Conservation (phyloP, 1,140 invertebrate species). For the Drosophila ambigua region DNA sequence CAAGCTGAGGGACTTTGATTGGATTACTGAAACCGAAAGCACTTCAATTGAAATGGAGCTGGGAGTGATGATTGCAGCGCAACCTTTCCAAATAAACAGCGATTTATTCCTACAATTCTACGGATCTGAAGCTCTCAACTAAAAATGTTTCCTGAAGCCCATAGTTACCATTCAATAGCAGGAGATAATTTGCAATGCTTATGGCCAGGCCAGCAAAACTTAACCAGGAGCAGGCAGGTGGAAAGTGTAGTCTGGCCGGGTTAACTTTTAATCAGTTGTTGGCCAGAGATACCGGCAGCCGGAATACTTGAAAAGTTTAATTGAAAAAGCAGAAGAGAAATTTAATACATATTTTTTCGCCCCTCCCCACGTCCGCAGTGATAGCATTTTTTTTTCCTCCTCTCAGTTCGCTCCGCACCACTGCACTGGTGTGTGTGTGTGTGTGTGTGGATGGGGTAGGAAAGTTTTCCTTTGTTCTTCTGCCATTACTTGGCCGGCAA, state of each 20-base stretch:
- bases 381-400: slow-evolving; percentile 8
- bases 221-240: slow-evolving; percentile 15
- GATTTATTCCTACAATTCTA: no score
- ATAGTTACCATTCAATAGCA: neutral
- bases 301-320: slow-evolving; percentile 42
- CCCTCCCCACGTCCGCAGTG: slow-evolving; percentile 8
- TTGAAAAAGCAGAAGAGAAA: slow-evolving; percentile 35
- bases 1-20: slow-evolving; percentile 51
- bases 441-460: neutral
- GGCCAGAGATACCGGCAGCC: neutral
- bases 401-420: slow-evolving; percentile 13
- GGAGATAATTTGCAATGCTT: slow-evolving; percentile 12
- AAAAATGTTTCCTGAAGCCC: no score
- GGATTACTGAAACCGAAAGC: slow-evolving; percentile 27
- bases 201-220: slow-evolving; percentile 8
- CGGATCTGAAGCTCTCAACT: no score
- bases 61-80: neutral
- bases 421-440: neutral
- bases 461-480: slow-evolving; percentile 25
- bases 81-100: neutral
- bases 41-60: slow-evolving; percentile 12
- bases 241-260: neutral
- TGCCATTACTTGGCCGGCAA: slow-evolving; percentile 21
- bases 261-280: slow-evolving; percentile 39
- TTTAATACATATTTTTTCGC: slow-evolving; percentile 18